A percentile compares a stretch with the other conserved stretches of the same genome.
These are phyloP conservation scores for Coluber constrictor DNA, from an alignment of 2,797 vertebrate species.

Conservation along the genomic window DNA sequence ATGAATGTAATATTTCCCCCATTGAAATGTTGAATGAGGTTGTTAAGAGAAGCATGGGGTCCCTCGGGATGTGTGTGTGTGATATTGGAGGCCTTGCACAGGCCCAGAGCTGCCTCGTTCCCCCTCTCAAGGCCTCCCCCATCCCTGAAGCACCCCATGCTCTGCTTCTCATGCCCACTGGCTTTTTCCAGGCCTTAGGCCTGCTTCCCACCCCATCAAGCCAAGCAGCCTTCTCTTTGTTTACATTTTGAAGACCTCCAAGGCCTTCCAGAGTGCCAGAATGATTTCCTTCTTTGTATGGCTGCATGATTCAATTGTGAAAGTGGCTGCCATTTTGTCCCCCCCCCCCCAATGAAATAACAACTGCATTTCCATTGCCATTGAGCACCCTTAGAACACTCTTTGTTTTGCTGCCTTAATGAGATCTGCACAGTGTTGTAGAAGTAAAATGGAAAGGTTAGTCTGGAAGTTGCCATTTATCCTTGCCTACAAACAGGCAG, in stretches of 20 bases:
- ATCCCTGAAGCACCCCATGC: not conserved
- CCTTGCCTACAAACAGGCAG: not conserved
- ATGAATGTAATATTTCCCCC: not conserved
- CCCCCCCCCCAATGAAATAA: not conserved
- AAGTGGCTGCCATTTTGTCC: not conserved
- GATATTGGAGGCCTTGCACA: no score
- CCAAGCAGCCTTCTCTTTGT: not conserved
- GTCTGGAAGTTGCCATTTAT: no score
- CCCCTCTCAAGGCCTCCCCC: not conserved
- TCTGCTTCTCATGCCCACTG: not conserved
- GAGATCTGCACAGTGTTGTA: not conserved
- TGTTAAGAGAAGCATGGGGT: not conserved
- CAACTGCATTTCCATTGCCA: not conserved
- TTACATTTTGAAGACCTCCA: not conserved
- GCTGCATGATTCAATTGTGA: not conserved
- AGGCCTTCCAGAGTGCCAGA: not conserved
- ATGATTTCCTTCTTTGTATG: not conserved
- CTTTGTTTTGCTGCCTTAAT: not conserved
- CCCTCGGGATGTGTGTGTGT: no score
- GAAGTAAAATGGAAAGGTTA: not conserved
- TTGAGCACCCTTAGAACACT: not conserved
- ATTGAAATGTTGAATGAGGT: not conserved
- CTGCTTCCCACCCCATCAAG: not conserved
- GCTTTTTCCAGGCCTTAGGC: not conserved
- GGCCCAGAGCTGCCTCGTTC: not conserved